Base-by-base conservation (phyloP, 2,888 invertebrate genomes). In the Apotomis betuletana region DNA sequence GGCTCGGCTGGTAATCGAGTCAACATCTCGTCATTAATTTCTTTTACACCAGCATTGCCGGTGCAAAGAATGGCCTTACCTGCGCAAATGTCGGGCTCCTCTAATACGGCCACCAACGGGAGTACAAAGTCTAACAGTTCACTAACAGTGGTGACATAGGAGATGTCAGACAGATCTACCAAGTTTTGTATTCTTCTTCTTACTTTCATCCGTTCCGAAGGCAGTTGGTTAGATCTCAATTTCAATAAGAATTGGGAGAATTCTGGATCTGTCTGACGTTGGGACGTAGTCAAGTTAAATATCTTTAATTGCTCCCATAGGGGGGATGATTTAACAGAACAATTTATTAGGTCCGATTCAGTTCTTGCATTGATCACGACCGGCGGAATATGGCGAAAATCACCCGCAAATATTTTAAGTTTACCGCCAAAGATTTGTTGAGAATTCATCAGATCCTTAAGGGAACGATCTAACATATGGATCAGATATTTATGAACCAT, bases 361-460 rank as follows among this genome's bases (percentile, higher is more conserved):
- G 51, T 55, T 52, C 12, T 38, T 1, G 73, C 74, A 3, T 63
- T 41, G 0, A 58, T 13, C 2, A 75, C 69, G 3, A 76, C 73
- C n/a, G 76, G 74, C 49, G 74, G 72, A n/a, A 76, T 74, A 54
- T 74, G 74, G 10, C 74, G 67, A 63, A 74, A 76, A 54, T 76
- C 73, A 4, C 74, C 74, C 10, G 74, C 70, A 51, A 74, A 75
- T 59, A 75, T 73, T n/a, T 74, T 57, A 4, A 74, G 54, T 73
- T 74, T 73, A 38, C 74, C 75, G 13, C 75, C 73, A 49, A 75
- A 75, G n/a, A 68, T 12, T 65, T 67, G 68, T 36, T 61, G n/a
- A 5, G 67, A 69, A 5, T 59, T 36, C 71, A 69, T 74, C 9
- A 71, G 46, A 62, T 71, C 71, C 38, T 61, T 60, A 9, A 71